Conservation (phyloP, 2,888 invertebrate species). For the Aporophyla lueneburgensis region DNA sequence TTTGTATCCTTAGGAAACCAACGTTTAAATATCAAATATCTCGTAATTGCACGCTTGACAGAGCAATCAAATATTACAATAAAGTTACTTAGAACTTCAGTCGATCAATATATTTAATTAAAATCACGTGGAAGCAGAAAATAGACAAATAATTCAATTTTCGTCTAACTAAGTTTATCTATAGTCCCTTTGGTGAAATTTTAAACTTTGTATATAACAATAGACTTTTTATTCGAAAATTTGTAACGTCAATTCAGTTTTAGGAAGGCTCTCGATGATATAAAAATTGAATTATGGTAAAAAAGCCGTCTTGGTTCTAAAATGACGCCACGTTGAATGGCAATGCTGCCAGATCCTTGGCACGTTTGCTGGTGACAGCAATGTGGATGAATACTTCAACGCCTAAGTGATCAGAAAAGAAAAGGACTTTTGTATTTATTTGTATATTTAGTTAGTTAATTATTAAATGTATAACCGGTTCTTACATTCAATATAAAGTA, state of each 20-base stretch:
- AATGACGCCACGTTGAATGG: too few relatives aligned
- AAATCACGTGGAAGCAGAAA: not conserved
- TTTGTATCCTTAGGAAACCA: not conserved
- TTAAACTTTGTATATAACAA: slow-evolving; percentile 19
- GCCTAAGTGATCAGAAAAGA: too few relatives aligned
- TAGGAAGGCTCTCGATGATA: not conserved
- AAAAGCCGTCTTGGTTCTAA: not conserved
- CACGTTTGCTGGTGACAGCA: too few relatives aligned
- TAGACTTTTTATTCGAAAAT: not conserved
- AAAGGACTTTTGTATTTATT: too few relatives aligned
- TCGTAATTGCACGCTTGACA: not conserved
- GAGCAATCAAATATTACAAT: not conserved
- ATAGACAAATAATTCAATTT: slow-evolving; percentile 22
- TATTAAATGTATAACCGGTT: too few relatives aligned
- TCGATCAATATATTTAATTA: slow-evolving; percentile 11
- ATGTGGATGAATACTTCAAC: too few relatives aligned
- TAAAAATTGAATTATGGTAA: not conserved
- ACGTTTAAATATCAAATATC: not conserved
- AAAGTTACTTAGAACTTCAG: slow-evolving; percentile 3
- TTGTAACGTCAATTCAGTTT: not conserved
- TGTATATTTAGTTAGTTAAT: too few relatives aligned
- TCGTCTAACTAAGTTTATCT: not conserved
- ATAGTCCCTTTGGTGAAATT: slow-evolving; percentile 22
- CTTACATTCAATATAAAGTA: too few relatives aligned
- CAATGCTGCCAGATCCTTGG: too few relatives aligned